Conservation (phyloP, 37 sponge, comb jelly and placozoan species). For the Geodia barretti region DNA sequence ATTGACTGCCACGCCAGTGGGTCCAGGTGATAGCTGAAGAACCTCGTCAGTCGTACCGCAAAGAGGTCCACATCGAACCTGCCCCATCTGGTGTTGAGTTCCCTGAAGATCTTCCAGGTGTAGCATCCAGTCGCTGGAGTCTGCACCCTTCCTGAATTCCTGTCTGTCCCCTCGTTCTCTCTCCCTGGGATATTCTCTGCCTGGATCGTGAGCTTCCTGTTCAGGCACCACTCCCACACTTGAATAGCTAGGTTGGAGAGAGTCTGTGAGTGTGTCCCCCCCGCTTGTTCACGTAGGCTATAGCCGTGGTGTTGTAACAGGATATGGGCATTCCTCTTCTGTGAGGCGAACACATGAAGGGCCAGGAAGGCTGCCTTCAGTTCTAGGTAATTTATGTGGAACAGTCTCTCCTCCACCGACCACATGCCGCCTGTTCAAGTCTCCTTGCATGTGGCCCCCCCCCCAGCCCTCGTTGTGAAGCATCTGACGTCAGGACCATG, state of each 20-base stretch:
- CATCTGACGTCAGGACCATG: constrained; percentile 13
- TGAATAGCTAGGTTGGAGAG: constrained; percentile 16
- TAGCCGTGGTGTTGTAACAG: constrained; percentile 36
- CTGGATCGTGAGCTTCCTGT: constrained; percentile 6
- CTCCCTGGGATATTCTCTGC: constrained; percentile 29
- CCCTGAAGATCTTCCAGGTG: not conserved
- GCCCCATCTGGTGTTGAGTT: not conserved
- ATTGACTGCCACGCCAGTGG: constrained; percentile 7
- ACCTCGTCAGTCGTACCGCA: constrained; percentile 25
- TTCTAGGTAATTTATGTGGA: constrained; percentile 58
- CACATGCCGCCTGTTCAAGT: constrained; percentile 39
- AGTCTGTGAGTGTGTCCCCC: constrained; percentile 15
- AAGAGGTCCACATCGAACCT: constrained; percentile 32
- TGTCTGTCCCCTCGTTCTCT: constrained; percentile 22
- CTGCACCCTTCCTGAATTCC: not conserved
- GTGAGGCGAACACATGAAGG: constrained; percentile 2
- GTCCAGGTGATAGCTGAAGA: constrained; percentile 29
- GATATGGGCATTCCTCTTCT: not conserved
- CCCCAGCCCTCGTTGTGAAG: constrained; percentile 24
- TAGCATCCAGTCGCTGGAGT: constrained; percentile 28
- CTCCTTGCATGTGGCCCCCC: constrained; percentile 28
- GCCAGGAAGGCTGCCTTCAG: constrained; percentile 47
- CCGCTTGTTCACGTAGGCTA: constrained; percentile 32
- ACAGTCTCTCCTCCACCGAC: constrained; percentile 15
- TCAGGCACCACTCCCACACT: constrained; percentile 45